Conservation (phyloP, 2,113 vertebrate species). For the Octodon degus region DNA sequence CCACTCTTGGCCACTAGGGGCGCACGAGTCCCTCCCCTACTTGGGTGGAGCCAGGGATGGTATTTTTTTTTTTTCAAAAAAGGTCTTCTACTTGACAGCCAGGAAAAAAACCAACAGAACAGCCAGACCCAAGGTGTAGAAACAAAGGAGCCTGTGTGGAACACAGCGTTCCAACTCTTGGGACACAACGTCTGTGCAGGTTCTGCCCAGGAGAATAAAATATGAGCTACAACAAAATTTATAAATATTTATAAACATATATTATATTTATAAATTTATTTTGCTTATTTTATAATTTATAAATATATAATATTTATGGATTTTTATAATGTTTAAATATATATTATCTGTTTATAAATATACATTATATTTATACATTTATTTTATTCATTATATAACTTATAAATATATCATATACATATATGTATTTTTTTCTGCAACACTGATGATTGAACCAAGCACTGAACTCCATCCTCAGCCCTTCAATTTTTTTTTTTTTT, state of each 20-base stretch:
- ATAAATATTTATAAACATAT: neutral
- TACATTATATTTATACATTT: neutral
- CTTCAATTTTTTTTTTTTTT: neutral
- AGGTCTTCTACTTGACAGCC: neutral
- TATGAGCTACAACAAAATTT: neutral
- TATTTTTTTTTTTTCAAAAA: neutral
- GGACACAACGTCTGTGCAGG: neutral
- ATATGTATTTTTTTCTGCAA: neutral
- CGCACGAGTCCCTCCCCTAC: neutral
- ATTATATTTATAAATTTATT: neutral
- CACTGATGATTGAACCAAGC: neutral
- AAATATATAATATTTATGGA: neutral
- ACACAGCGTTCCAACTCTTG: neutral
- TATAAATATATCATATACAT: neutral
- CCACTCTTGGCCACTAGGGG: conserved; percentile 19
- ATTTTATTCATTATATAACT: neutral
- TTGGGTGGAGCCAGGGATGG: neutral
- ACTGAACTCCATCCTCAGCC: neutral
- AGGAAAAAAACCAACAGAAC: neutral
- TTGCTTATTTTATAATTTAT: neutral
- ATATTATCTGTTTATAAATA: neutral
- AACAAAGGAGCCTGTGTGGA: neutral
- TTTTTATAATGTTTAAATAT: neutral
- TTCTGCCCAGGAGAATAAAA: neutral
- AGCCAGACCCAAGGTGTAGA: neutral